Conservation (phyloP, 2,888 invertebrate genomes). For the Agrotis segetum region DNA sequence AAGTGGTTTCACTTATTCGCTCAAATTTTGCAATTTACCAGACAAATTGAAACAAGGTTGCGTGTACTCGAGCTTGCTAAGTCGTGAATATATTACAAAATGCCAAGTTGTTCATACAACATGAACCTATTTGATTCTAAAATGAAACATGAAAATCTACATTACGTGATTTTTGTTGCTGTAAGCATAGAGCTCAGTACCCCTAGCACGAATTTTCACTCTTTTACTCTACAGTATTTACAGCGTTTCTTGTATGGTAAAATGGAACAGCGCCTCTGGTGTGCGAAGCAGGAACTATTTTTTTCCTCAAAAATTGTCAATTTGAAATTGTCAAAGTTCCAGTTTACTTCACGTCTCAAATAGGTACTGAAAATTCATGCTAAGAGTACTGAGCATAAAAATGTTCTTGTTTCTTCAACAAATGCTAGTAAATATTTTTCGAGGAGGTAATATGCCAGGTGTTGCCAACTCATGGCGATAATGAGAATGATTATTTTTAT, state of each 20-base stretch:
- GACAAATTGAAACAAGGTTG: conserved; percentile 19
- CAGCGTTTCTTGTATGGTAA: too few relatives aligned
- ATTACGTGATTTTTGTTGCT: conserved; percentile 2
- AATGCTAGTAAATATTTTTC: conserved; percentile 9
- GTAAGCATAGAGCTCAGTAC: conserved; percentile 13
- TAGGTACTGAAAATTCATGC: too few relatives aligned
- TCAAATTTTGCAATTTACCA: conserved; percentile 2
- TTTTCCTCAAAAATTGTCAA: too few relatives aligned
- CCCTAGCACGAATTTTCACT: too few relatives aligned
- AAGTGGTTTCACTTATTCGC: conserved; percentile 19
- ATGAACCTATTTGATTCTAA: conserved; percentile 32
- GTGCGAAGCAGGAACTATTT: too few relatives aligned
- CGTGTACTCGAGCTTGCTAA: conserved; percentile 15
- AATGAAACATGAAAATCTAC: too few relatives aligned
- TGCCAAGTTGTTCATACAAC: conserved; percentile 12
- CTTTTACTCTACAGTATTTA: too few relatives aligned
- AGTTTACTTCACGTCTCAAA: too few relatives aligned
- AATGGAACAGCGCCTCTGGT: too few relatives aligned
- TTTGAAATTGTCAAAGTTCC: too few relatives aligned
- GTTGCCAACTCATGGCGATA: conserved; percentile 24
- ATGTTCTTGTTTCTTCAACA: conserved; percentile 27
- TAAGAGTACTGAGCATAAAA: conserved; percentile 27
- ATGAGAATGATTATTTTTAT: conserved; percentile 21
- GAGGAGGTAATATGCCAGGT: conserved; percentile 16
- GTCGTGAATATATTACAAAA: conserved; percentile 21